Evolutionary conservation across 2,888 invertebrate species (phyloP).

Genomic region (Falcaria lacertinaria): DNA sequence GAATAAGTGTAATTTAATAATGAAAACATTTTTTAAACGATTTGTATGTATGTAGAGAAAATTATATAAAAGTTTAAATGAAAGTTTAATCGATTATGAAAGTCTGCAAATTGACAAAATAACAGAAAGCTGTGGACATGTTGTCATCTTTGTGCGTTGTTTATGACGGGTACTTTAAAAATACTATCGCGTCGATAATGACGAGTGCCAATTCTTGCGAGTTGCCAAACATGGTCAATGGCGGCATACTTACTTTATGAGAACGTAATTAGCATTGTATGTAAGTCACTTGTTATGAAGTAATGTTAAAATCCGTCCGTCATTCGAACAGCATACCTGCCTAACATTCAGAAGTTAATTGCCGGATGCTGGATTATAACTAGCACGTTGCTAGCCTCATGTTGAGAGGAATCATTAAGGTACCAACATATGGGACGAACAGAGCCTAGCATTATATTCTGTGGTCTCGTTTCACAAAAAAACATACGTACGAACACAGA

Average conservation of each 20-base stretch:
- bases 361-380: too few species aligned
- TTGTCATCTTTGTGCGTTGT: slow-evolving; percentile 3
- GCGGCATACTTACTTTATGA: slow-evolving; percentile 2
- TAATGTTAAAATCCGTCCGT: neutral
- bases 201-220: slow-evolving; percentile 19
- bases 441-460: too few species aligned
- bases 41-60: slow-evolving; percentile 25
- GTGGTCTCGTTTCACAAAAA: too few species aligned
- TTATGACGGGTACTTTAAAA: slow-evolving; percentile 16
- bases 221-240: slow-evolving; percentile 16
- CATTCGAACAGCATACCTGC: neutral
- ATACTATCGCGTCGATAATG: slow-evolving; percentile 20
- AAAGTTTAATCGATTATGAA: slow-evolving; percentile 22
- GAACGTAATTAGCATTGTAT: neutral
- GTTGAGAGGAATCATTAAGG: too few species aligned
- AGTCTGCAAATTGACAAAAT: slow-evolving; percentile 7
- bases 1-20: slow-evolving; percentile 25
- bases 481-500: too few species aligned
- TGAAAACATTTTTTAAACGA: slow-evolving; percentile 28
- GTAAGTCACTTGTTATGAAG: neutral
- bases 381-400: too few species aligned
- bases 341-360: too few species aligned
- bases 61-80: slow-evolving; percentile 21
- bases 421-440: too few species aligned
- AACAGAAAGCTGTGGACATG: neutral